Base-by-base conservation (phyloP, 2,113 vertebrate species). In the Triplophysa siluroides region DNA sequence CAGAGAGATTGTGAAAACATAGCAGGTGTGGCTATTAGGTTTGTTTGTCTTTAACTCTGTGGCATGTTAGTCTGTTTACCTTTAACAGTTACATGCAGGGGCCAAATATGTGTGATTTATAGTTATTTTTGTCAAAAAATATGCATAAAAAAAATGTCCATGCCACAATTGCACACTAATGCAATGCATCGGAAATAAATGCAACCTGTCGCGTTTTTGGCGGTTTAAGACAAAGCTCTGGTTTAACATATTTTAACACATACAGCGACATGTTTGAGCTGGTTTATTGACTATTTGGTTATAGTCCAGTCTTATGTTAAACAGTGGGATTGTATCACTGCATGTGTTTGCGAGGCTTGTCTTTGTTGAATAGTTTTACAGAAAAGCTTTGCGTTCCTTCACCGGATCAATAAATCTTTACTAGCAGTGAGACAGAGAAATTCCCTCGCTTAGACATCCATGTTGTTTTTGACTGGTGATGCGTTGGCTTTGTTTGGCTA, bases 361-460 rank as follows among this genome's bases (percentile, higher is more conserved):
- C 75, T 65, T 26, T 80, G 67, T 58, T 83, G 87, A 83, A 87
- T 87, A 85, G 81, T 85, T 65, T 73, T 61, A 83, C 67, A 78
- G 82, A 84, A 82, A 88, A 74, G 78, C 78, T 87, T 80, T 76
- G 80, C 84, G 85, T 86, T 87, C 81, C 83, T 79, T 85, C 50
- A 21, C 79, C 76, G 84, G 87, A 88, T 91, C 88, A 81, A 90
- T 91, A 86, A 76, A 84, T 78, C 79, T 82, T 83, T 82, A 74
- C 45, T 76, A 69, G 81, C 84, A 18, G 52, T 50, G 54, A 38
- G 62, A 52, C 63, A 71, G 47, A 52, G 43, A 70, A 21, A 84
- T 73, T 21, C 33, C 12, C 70, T 73, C 26, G 16, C 70, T n/a
- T 73, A 19, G 67, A 54, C 60, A 58, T 58, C 26, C 1, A 14